Base-by-base conservation (phyloP, 2,797 vertebrate genomes). In the Anniella stebbinsi region DNA sequence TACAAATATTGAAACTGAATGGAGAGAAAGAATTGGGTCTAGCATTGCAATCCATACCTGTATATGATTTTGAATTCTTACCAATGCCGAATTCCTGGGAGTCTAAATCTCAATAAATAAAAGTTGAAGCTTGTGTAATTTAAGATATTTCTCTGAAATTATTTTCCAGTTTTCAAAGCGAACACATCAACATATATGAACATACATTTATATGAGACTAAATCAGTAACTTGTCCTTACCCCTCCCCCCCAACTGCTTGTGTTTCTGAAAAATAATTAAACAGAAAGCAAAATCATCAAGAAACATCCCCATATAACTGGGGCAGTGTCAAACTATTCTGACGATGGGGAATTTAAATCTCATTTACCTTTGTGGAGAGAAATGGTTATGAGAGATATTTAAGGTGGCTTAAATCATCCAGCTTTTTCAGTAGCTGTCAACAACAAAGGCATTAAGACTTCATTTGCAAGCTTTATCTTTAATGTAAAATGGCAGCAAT, bases 371-470 rank as follows among this genome's bases (percentile, higher is more conserved):
- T 95, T 93, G 92, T 83, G 93, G 95, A 96, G 75, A 5, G 85
- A 95, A 95, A 91, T 41, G 95, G 87, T 66, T 91, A 72, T 73
- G 89, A 82, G 89, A 95, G 92, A 93, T 94, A 95, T 93, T 96
- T 96, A 94, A 95, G 54, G 84, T 92, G 77, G 60, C 88, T 97
- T 96, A 95, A 97, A 95, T 96, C 75, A 94, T 92, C 92, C 91
- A 88, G 60, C 12, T 94, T 96, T 94, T 93, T 86, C 90, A 91
- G 73, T 88, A 48, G 73, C 57, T 97, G 92, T 96, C 96, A 96
- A 95, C 95, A 96, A 87, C 91, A 96, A 96, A 96, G 94, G 92
- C 78, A 96, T 96, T 95, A 96, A 97, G 93, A 91, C 67, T 95
- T 96, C 54, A 94, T 96, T 96, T 97, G 80, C 70, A 95, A 93